Percentiles rank a stretch among this genome's conserved stretches.
phyloP scores from a whole-genome alignment of 2,888 invertebrate genomes.

The Ceratothoa steindachneri region DNA sequence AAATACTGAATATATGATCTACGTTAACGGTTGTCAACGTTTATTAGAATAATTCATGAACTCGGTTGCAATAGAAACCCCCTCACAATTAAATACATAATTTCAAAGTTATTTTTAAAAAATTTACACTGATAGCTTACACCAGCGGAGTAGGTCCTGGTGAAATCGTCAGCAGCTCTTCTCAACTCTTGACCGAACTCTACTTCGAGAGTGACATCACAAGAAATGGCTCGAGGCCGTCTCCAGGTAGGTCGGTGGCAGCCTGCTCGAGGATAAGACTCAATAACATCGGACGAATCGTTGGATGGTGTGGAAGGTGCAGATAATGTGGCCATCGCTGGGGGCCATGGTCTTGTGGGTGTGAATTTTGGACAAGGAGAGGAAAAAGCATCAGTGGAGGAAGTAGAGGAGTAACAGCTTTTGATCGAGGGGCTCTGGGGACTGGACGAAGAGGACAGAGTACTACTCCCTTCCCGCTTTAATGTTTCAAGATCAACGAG shows the following conservation, averaged over 20 bases:
- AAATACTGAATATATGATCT: too few species aligned
- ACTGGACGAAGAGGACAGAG: not conserved
- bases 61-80: too few species aligned
- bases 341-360: too few species aligned
- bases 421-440: not conserved
- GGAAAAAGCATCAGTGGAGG: not conserved
- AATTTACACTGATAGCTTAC: not conserved
- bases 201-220: constrained; percentile 35
- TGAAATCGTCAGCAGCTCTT: constrained; percentile 21
- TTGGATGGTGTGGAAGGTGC: not conserved
- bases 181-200: constrained; percentile 28
- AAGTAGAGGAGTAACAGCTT: not conserved
- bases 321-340: not conserved
- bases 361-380: too few species aligned
- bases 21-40: too few species aligned
- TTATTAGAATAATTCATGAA: too few species aligned
- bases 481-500: constrained; percentile 3
- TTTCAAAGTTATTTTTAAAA: too few species aligned
- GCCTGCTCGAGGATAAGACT: not conserved
- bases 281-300: not conserved
- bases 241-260: constrained; percentile 18
- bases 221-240: constrained; percentile 26
- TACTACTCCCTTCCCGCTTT: not conserved
- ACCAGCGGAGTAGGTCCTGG: not conserved
- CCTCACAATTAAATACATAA: too few species aligned